phyloP scores from a whole-genome alignment of 2,797 vertebrate species.

The Hemitrygon akajei region DNA sequence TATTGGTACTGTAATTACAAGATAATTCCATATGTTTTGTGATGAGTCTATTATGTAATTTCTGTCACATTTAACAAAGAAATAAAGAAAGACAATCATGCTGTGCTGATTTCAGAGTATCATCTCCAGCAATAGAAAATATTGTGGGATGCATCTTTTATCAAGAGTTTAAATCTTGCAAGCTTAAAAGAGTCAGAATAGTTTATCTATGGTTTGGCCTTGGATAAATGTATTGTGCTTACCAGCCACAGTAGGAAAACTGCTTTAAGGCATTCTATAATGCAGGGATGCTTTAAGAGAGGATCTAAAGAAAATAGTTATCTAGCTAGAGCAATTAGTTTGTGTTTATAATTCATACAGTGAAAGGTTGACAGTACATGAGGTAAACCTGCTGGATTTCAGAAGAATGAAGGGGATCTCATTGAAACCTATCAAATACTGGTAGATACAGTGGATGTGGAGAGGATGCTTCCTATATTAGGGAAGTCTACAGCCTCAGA shows the following conservation, averaged over 20 bases:
- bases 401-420: too few relatives aligned
- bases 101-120: not conserved
- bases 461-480: too few relatives aligned
- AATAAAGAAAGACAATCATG: not conserved
- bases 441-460: too few relatives aligned
- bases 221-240: conserved; percentile 18
- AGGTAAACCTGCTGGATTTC: too few relatives aligned
- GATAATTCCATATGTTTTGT: not conserved
- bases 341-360: not conserved
- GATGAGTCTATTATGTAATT: not conserved
- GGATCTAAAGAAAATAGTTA: not conserved
- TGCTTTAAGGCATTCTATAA: not conserved
- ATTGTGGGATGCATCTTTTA: not conserved
- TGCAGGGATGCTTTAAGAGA: not conserved
- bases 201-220: not conserved
- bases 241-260: not conserved
- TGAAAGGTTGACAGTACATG: not conserved
- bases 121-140: conserved; percentile 1
- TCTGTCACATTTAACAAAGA: not conserved
- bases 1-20: not conserved
- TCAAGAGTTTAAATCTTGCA: not conserved
- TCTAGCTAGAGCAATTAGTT: not conserved
- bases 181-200: not conserved
- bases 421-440: too few relatives aligned
- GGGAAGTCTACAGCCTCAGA: too few relatives aligned